Evolutionary conservation across 2,797 vertebrate genomes (phyloP).

Genomic region (Borostomias antarcticus): DNA sequence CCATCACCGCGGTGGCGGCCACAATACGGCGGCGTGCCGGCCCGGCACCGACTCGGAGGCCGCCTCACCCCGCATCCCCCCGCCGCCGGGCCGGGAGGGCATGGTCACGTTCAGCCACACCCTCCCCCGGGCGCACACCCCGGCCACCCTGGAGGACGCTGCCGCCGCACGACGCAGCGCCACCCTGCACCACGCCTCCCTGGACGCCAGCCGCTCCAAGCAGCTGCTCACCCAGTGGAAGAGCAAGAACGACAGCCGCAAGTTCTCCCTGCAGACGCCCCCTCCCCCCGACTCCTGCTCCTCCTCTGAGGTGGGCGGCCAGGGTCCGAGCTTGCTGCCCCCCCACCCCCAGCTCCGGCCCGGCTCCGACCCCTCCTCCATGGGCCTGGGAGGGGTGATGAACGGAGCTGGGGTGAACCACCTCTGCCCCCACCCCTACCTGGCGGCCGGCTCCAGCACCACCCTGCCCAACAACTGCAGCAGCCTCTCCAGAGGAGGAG

Average conservation of each 20-base stretch:
- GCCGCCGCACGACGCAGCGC: conserved; percentile 85
- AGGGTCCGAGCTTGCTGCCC: conserved; percentile 38
- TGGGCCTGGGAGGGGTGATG: conserved; percentile 82
- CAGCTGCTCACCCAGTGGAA: conserved; percentile 98
- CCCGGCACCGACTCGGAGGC: conserved; percentile 86
- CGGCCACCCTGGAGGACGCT: conserved; percentile 85
- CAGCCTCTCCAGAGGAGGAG: conserved; percentile 87
- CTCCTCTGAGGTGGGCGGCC: conserved; percentile 31
- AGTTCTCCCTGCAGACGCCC: conserved; percentile 87
- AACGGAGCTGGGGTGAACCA: conserved; percentile 44
- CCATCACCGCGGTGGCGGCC: conserved; percentile 50
- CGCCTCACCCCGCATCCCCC: conserved; percentile 81
- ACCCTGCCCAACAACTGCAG: conserved; percentile 86
- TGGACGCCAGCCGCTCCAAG: conserved; percentile 94
- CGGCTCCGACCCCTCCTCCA: conserved; percentile 83
- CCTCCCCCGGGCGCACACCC: conserved; percentile 90
- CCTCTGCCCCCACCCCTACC: conserved; percentile 58
- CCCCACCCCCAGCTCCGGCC: conserved; percentile 84
- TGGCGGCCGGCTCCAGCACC: conserved; percentile 76
- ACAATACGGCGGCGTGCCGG: conserved; percentile 78
- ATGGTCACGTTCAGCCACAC: conserved; percentile 96
- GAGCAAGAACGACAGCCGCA: conserved; percentile 90
- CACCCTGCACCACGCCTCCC: conserved; percentile 90
- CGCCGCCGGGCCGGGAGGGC: conserved; percentile 86
- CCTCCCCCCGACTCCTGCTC: conserved; percentile 73